Percentiles rank a stretch among this genome's conserved stretches.
These are phyloP conservation scores for Ciconia boyciana DNA, from an alignment of 2,113 vertebrate genomes.

Conservation along the genomic window DNA sequence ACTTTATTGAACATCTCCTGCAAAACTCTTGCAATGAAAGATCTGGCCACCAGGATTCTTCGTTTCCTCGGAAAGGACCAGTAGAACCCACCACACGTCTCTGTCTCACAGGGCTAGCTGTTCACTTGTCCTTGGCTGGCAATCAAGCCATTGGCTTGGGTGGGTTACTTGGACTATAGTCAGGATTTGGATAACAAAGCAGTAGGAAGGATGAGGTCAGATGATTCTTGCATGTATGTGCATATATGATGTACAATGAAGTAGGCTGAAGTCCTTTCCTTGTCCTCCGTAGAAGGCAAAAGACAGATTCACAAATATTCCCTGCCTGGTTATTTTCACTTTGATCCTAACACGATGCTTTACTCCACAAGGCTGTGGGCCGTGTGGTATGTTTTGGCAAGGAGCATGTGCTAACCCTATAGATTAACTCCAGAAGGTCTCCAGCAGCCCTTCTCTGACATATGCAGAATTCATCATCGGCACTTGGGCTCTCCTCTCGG, in stretches of 20 bases:
- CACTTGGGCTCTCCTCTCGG: accelerated
- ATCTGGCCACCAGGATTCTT: neutral
- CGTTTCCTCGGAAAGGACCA: neutral
- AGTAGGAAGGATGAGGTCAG: neutral
- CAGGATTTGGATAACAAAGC: neutral
- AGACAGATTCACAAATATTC: neutral
- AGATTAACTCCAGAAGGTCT: neutral
- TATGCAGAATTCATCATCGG: neutral
- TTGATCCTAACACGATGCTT: neutral
- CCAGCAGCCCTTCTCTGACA: neutral
- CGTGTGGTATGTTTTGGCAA: neutral
- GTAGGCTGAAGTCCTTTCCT: neutral
- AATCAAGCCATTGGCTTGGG: neutral
- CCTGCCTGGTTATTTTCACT: neutral
- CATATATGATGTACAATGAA: neutral
- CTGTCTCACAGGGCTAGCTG: neutral
- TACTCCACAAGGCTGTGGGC: neutral
- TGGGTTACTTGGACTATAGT: neutral
- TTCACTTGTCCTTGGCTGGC: neutral
- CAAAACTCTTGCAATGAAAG: neutral
- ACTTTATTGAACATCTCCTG: neutral
- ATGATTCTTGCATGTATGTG: accelerated
- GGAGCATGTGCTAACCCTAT: neutral
- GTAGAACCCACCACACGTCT: neutral
- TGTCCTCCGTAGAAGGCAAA: neutral